Evolutionary conservation across 2,888 invertebrate species (phyloP).

Genomic region (Coremacera marginata): DNA sequence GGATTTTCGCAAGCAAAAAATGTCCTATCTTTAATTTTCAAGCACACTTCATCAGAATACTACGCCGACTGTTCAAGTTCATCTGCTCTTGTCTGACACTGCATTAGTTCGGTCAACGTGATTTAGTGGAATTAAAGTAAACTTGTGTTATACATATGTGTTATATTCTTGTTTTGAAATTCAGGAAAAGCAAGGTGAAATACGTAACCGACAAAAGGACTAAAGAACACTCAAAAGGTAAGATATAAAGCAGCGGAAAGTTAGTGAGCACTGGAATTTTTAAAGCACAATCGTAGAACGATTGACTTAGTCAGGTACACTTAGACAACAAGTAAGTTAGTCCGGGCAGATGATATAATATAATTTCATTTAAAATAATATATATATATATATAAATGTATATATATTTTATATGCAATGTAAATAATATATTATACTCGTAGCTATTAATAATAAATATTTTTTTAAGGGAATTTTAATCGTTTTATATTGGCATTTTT

Average conservation of each 20-base stretch:
- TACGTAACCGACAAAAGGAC: not conserved
- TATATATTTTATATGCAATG: too few species aligned
- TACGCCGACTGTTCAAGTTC: not conserved
- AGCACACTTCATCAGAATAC: not conserved
- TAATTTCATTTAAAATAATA: too few species aligned
- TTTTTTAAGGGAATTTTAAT: too few species aligned
- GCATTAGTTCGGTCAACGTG: slow-evolving; percentile 30
- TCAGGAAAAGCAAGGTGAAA: not conserved
- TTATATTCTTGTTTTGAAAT: slow-evolving; percentile 16
- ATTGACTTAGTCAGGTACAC: too few species aligned
- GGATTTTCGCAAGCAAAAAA: not conserved
- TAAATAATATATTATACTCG: too few species aligned
- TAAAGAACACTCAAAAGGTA: not conserved
- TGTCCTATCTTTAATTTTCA: not conserved
- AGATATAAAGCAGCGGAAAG: too few species aligned
- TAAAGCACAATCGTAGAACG: not conserved
- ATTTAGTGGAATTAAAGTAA: slow-evolving; percentile 28
- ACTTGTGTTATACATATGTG: not conserved
- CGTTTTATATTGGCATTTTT: too few species aligned
- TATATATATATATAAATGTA: too few species aligned
- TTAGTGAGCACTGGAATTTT: not conserved
- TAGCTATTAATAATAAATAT: too few species aligned
- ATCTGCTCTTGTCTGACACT: slow-evolving; percentile 11
- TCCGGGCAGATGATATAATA: too few species aligned
- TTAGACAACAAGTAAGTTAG: too few species aligned